Percentiles rank a stretch among this genome's conserved stretches.
These are phyloP conservation scores for Akabosia matsudoensis DNA, from an alignment of 1,140 invertebrate species.

Conservation along the genomic window DNA sequence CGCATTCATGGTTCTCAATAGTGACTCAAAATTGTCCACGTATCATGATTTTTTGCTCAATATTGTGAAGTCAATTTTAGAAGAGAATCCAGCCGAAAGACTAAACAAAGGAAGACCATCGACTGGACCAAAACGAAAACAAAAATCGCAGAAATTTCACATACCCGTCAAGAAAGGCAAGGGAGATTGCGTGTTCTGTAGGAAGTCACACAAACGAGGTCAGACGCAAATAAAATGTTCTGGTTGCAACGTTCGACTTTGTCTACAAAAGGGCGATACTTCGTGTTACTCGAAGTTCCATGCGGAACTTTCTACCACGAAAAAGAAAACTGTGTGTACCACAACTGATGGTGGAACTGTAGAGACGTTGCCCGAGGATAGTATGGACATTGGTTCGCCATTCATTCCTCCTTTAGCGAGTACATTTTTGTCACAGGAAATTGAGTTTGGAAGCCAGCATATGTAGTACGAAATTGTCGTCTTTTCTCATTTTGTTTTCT, in stretches of 20 bases:
- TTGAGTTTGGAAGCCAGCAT: too few relatives aligned
- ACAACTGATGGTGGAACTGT: too few relatives aligned
- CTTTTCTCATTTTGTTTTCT: too few relatives aligned
- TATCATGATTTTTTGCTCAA: conserved; percentile 14
- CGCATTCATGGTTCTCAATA: neutral
- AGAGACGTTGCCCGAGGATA: too few relatives aligned
- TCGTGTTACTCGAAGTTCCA: neutral
- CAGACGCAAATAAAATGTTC: neutral
- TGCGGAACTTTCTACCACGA: too few relatives aligned
- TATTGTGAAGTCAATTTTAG: conserved; percentile 18
- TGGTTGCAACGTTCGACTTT: neutral
- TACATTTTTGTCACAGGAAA: too few relatives aligned
- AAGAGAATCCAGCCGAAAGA: neutral
- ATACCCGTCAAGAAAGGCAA: neutral
- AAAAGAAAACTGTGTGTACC: too few relatives aligned
- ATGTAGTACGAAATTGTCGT: too few relatives aligned
- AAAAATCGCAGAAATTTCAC: neutral
- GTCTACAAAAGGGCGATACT: neutral
- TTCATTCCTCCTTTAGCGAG: too few relatives aligned
- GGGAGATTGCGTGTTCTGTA: neutral
- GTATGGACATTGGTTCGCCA: too few relatives aligned
- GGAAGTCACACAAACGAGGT: neutral
- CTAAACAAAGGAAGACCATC: neutral
- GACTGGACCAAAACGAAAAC: neutral
- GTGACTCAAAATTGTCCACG: neutral